Evolutionary conservation across 1,140 invertebrate genomes (phyloP), one percentile per base, ranked within the genome.

Genomic region (Diorhabda elongata): DNA sequence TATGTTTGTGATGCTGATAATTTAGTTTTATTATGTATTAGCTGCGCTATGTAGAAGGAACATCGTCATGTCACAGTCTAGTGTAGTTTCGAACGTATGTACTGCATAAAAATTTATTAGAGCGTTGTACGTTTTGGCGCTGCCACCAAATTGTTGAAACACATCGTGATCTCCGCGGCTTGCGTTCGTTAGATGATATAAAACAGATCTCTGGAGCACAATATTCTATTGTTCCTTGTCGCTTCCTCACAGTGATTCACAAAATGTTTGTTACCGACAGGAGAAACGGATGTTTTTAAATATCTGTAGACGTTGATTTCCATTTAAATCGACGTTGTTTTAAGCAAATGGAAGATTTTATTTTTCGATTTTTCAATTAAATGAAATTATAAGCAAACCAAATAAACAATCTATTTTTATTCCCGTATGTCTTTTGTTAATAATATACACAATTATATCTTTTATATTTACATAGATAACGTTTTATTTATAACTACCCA

Each of bases 191-290:
- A 8, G n/a, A 52, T 52, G 47, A 52, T 52, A 8, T 52, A 52
- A 52, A 52, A 52, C 47, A 52, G 47, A 52, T 52, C 47, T 52
- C 47, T n/a, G 26, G n/a, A 52, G 47, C 47, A 52, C 47, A 52
- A n/a, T 3, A n/a, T 52, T 52, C 47, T 52, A 52, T 52, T 52
- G 47, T 52, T 52, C n/a, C 47, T 52, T 52, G 47, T 52, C 47
- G n/a, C 47, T 52, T 52, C 47, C 47, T 52, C 4, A 52, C 47
- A 52, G 47, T 52, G 47, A 52, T 52, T 52, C 47, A 52, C 47
- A 52, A 52, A 52, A 52, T 52, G 47, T 52, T 52, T 6, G 47
- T 2, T 52, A n/a, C 6, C n/a, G 4, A 52, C 47, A 4, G 6
- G n/a, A 52, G 47, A 52, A 52, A n/a, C 47, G 47, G 47, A 52